A percentile compares a stretch with the other conserved stretches of the same genome.
Evolutionary conservation across 2,113 vertebrate genomes (phyloP).

Genomic region (Eurystomus gularis): DNA sequence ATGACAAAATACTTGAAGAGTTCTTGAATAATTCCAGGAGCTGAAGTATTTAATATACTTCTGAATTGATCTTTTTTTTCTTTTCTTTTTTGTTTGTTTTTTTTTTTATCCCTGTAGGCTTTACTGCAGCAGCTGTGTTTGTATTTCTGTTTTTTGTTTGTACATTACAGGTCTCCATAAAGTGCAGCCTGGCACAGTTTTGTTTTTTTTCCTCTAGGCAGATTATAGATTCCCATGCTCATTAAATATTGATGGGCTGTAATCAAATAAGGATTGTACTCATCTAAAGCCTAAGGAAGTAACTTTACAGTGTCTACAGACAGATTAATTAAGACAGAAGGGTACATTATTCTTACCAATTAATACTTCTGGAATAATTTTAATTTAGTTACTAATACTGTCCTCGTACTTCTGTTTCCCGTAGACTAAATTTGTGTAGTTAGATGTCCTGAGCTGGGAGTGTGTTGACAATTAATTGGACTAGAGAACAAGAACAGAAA

Average conservation of each 20-base stretch:
- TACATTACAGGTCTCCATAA: constrained; percentile 47
- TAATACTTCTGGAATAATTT: not conserved
- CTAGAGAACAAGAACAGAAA: not conserved
- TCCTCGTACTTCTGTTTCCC: not conserved
- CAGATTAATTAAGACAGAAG: constrained; percentile 23
- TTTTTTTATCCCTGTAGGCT: not conserved
- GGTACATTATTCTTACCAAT: not conserved
- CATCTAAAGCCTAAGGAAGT: constrained; percentile 42
- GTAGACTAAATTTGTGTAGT: not conserved
- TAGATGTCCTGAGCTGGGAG: not conserved
- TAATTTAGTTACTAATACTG: constrained; percentile 2
- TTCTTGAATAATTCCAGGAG: constrained; percentile 33
- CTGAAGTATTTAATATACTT: constrained; percentile 27
- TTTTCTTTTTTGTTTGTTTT: not conserved
- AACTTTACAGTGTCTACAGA: not conserved
- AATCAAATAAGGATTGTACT: constrained; percentile 45
- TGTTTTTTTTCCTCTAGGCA: constrained; percentile 22
- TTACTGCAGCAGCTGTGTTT: constrained; percentile 53
- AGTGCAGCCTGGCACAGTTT: constrained; percentile 28
- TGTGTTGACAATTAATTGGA: not conserved
- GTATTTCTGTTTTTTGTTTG: constrained; percentile 64
- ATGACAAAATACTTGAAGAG: not conserved
- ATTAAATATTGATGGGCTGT: constrained; percentile 50
- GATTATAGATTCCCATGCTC: constrained; percentile 50
- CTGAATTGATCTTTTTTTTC: not conserved